Base-by-base conservation (phyloP, 2,797 vertebrate genomes). In the Gila robusta region DNA sequence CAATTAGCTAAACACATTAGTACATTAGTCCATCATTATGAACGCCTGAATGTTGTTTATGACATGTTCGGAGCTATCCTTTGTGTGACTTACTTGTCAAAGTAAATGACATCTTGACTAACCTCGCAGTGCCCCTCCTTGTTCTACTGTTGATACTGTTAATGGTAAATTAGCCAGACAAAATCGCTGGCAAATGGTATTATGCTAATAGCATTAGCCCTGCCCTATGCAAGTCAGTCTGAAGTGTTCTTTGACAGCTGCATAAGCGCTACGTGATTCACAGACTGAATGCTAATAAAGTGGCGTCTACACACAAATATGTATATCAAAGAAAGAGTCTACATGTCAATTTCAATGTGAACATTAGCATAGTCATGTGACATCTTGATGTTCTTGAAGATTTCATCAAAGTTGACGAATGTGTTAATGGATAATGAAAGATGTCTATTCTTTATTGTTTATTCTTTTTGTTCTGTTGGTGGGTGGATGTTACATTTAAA, bases 131-230 rank as follows among this genome's bases (percentile, higher is more conserved):
- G 56, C 79, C 87, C 79, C 79, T 70, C 56, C 79, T 85, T 74
- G 85, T 78, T 89, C 70, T 67, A 84, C 49, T 62, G 26, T 44
- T 79, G 89, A 85, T 88, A 78, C 78, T 89, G 86, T 86, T 87
- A 88, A 88, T 86, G 86, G 72, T 84, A 87, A 90, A 91, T 90
- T 91, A 91, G 90, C 82, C 81, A 79, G 83, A 87, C 72, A 74
- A 87, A 89, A 87, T 89, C 56, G 64, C 83, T 86, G 81, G 77
- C 86, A 83, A 90, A 91, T 90, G 79, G 82, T 87, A 86, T 90
- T 89, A 92, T 89, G 90, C 86, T 89, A 88, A 91, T 89, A 89
- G 79, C 77, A 87, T 90, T 90, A 89, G 87, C 88, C 89, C 49
- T 89, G 90, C 79, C 83, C 83, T 89, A 71, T 69, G 82, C 82